These are phyloP conservation scores for Telenomus remus DNA, from an alignment of 1,140 invertebrate genomes.

Conservation along the genomic window DNA sequence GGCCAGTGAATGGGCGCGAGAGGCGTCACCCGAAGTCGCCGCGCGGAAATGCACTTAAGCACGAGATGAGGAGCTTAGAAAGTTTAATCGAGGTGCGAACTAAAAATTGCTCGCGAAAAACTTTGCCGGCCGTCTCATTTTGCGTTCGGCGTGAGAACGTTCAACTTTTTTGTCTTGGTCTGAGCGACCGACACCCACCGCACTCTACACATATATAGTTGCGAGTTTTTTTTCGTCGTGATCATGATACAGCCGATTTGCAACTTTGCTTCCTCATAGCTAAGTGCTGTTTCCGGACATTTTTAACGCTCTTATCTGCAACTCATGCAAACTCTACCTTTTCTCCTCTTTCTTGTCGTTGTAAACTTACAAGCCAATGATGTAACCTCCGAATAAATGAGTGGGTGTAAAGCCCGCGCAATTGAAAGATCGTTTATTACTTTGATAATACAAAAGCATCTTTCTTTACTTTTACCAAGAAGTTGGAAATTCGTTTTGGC, in stretches of 20 bases:
- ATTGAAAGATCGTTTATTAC: too few relatives aligned
- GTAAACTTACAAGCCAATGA: not conserved
- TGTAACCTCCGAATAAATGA: not conserved
- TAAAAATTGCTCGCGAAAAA: constrained; percentile 9
- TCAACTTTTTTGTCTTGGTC: constrained; percentile 25
- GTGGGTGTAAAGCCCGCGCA: not conserved
- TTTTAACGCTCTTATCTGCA: constrained; percentile 11
- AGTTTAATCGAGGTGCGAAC: constrained; percentile 44
- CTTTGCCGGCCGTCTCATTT: constrained; percentile 2
- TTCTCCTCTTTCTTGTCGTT: constrained; percentile 14
- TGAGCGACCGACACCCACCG: not conserved
- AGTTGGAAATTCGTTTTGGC: too few relatives aligned
- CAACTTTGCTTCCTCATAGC: constrained; percentile 17
- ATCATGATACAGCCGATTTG: constrained; percentile 25
- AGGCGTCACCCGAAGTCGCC: constrained; percentile 48
- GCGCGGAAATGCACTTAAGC: constrained; percentile 39
- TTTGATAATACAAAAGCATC: too few relatives aligned
- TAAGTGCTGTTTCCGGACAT: constrained; percentile 1
- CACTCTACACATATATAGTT: too few relatives aligned
- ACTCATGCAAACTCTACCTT: constrained; percentile 15
- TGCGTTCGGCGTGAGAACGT: constrained; percentile 26
- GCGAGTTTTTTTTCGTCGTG: constrained; percentile 16
- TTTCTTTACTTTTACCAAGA: too few relatives aligned
- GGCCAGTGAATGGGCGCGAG: constrained; percentile 45
- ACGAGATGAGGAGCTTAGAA: constrained; percentile 45